Conservation (phyloP, 2,888 invertebrate species). For the Allolobophora icterica region DNA sequence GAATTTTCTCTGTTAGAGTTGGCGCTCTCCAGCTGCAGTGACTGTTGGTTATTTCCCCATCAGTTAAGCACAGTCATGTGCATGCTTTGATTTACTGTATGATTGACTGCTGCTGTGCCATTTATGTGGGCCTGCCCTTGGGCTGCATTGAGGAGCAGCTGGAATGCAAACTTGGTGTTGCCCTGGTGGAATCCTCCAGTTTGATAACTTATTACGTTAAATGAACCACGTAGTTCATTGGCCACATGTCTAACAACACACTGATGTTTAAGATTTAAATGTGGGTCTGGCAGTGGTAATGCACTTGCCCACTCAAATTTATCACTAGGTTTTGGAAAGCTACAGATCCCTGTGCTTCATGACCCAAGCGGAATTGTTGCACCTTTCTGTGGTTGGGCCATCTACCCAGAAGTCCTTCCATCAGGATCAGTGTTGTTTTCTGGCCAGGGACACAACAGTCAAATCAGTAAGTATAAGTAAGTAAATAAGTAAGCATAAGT, state of each 20-base stretch:
- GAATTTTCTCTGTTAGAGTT: neutral
- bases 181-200: no score
- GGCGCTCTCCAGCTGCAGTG: neutral
- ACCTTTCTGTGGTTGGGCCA: neutral
- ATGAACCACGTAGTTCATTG: neutral
- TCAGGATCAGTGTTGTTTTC: neutral
- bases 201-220: neutral
- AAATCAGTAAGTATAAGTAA: no score
- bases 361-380: neutral
- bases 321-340: neutral
- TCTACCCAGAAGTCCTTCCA: neutral
- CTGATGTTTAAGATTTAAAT: neutral
- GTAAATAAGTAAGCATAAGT: no score
- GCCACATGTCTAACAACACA: neutral
- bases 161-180: no score
- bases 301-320: neutral
- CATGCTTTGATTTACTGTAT: neutral
- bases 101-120: neutral
- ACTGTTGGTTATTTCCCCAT: neutral
- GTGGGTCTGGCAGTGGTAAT: neutral
- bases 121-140: neutral
- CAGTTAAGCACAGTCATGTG: neutral
- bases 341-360: neutral
- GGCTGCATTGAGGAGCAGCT: neutral
- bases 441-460: neutral